These are phyloP conservation scores for Rhinolophus sinicus DNA, from an alignment of 2,113 vertebrate species.

Conservation along the genomic window DNA sequence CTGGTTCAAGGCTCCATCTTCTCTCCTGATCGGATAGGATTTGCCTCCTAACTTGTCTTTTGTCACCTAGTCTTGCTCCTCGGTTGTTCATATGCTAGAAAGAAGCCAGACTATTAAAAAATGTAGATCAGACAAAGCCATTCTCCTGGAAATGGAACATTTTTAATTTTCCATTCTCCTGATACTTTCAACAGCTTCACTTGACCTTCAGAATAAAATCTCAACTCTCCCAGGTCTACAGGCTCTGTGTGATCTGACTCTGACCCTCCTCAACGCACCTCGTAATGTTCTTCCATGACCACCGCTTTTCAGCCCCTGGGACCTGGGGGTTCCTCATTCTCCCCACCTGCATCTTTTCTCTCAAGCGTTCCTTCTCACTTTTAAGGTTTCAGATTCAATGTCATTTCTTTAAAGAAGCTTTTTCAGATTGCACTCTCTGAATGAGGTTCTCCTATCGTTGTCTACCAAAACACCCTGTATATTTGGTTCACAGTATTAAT, in stretches of 20 bases:
- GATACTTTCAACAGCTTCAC: background rate
- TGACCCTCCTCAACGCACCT: background rate
- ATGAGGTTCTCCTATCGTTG: background rate
- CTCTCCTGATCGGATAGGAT: background rate
- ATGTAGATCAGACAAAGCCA: background rate
- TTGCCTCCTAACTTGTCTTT: background rate
- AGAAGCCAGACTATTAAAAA: background rate
- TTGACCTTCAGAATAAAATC: background rate
- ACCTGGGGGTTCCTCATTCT: background rate
- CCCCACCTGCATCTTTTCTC: background rate
- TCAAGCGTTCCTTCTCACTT: background rate
- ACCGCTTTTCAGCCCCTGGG: background rate
- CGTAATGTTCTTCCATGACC: background rate
- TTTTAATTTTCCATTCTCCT: too few relatives aligned
- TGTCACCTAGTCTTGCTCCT: background rate
- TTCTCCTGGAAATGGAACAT: too few relatives aligned
- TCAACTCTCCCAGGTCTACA: background rate
- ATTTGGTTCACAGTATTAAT: background rate
- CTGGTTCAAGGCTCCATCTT: background rate
- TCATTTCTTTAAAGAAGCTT: background rate
- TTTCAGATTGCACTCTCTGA: background rate
- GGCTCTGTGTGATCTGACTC: too few relatives aligned
- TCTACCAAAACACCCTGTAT: background rate
- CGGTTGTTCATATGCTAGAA: background rate
- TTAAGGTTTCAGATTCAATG: background rate